phyloP scores from a whole-genome alignment of 2,113 vertebrate genomes.

The Lophius piscatorius region DNA sequence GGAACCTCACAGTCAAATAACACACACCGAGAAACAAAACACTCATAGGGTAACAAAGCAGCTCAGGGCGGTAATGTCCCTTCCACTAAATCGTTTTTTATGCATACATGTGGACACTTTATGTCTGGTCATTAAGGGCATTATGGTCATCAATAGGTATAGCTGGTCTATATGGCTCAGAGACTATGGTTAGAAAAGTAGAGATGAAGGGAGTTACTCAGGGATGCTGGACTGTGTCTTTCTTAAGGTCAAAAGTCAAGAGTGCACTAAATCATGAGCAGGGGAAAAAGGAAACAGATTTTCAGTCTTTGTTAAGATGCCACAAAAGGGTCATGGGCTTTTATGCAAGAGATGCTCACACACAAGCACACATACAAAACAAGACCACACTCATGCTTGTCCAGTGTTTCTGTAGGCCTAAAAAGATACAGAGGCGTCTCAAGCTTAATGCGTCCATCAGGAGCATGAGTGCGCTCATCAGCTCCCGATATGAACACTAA shows the following conservation, averaged over 20 bases:
- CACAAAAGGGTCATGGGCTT: constrained; percentile 17
- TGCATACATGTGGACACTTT: constrained; percentile 37
- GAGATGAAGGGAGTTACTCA: neutral
- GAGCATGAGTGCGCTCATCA: no score
- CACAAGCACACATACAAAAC: neutral
- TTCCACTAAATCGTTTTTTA: constrained; percentile 36
- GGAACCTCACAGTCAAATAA: constrained; percentile 42
- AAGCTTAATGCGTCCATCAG: no score
- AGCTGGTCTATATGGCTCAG: constrained; percentile 17
- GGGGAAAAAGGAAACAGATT: neutral
- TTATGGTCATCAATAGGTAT: constrained; percentile 25
- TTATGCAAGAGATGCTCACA: neutral
- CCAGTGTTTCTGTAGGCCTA: no score
- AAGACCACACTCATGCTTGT: neutral
- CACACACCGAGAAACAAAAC: constrained; percentile 31
- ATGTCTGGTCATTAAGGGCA: constrained; percentile 35
- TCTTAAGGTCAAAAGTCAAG: constrained; percentile 40
- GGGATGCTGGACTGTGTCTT: constrained; percentile 45
- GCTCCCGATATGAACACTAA: neutral
- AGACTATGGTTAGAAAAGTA: neutral
- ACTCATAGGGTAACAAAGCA: constrained; percentile 41
- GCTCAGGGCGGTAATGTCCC: constrained; percentile 37
- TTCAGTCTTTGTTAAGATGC: neutral
- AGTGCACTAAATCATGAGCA: constrained; percentile 28
- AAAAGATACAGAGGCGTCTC: neutral